These are phyloP conservation scores for Palloptera scutellata DNA, from an alignment of 2,888 invertebrate genomes.

Conservation along the genomic window DNA sequence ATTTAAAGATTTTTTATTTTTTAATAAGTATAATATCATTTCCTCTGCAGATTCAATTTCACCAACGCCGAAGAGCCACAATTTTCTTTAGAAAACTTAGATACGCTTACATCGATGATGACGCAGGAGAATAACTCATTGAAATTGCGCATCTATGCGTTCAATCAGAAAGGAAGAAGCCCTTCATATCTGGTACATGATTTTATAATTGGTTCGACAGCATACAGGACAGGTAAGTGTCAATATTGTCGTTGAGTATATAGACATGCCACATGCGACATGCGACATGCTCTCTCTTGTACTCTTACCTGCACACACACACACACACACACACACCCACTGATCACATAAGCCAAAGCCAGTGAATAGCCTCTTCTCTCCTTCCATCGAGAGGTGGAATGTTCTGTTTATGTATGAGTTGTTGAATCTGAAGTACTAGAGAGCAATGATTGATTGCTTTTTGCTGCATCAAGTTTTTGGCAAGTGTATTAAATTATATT, in stretches of 20 bases:
- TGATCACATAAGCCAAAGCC: neutral
- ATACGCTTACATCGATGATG: constrained; percentile 79
- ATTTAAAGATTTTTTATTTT: constrained; percentile 11
- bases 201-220: constrained; percentile 77
- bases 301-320: neutral
- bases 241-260: constrained; percentile 3
- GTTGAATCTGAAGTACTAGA: constrained; percentile 20
- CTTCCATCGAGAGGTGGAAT: no score
- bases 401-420: no score
- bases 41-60: constrained; percentile 58
- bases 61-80: constrained; percentile 63
- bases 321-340: constrained; percentile 3
- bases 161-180: constrained; percentile 84
- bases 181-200: constrained; percentile 76
- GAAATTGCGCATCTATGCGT: constrained; percentile 78
- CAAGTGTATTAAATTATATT: no score
- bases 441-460: constrained; percentile 1
- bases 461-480: no score
- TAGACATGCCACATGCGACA: neutral
- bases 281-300: constrained; percentile 22
- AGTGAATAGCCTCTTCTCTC: no score
- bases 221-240: constrained; percentile 72
- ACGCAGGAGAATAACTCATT: constrained; percentile 83
- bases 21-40: no score
- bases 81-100: constrained; percentile 66